These are phyloP conservation scores for Moxostoma hubbsi DNA, from an alignment of 2,797 vertebrate genomes.

Conservation along the genomic window DNA sequence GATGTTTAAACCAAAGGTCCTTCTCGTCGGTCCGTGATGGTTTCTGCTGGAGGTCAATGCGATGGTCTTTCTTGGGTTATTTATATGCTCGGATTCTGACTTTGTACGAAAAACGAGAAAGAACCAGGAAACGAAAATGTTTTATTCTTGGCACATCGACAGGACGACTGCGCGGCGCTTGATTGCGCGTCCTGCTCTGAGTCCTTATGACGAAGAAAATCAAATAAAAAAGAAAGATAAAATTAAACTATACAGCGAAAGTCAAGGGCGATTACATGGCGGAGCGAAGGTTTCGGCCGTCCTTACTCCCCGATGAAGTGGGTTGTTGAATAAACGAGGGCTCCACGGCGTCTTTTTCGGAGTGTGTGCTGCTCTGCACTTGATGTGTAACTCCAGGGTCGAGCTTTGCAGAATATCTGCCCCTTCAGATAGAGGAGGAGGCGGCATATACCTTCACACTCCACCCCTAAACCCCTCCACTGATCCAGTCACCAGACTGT, in stretches of 20 bases:
- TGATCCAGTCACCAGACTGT: not conserved
- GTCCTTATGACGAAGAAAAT: slow-evolving; percentile 47
- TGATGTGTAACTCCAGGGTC: slow-evolving; percentile 26
- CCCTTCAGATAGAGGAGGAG: slow-evolving; percentile 18
- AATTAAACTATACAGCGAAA: slow-evolving; percentile 7
- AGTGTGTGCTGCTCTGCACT: slow-evolving; percentile 21
- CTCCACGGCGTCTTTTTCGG: not conserved
- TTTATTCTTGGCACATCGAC: slow-evolving; percentile 30
- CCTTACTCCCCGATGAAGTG: not conserved
- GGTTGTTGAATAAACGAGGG: not conserved
- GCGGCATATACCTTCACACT: not conserved
- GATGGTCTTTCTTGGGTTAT: not conserved
- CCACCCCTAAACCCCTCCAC: slow-evolving; percentile 34
- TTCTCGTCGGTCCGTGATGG: not conserved
- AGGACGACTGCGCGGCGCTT: slow-evolving; percentile 44
- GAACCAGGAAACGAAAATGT: not conserved
- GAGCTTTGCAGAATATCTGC: slow-evolving; percentile 13
- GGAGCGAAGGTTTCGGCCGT: not conserved
- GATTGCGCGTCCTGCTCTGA: slow-evolving; percentile 52
- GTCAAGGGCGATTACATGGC: slow-evolving; percentile 47
- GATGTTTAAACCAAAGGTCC: slow-evolving; percentile 6
- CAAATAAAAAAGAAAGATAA: slow-evolving; percentile 29
- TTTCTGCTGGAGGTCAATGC: slow-evolving; percentile 1
- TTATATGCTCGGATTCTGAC: not conserved
- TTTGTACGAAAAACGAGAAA: not conserved